These are phyloP conservation scores for Chorisops tibialis DNA, from an alignment of 2,888 invertebrate species.

Conservation along the genomic window DNA sequence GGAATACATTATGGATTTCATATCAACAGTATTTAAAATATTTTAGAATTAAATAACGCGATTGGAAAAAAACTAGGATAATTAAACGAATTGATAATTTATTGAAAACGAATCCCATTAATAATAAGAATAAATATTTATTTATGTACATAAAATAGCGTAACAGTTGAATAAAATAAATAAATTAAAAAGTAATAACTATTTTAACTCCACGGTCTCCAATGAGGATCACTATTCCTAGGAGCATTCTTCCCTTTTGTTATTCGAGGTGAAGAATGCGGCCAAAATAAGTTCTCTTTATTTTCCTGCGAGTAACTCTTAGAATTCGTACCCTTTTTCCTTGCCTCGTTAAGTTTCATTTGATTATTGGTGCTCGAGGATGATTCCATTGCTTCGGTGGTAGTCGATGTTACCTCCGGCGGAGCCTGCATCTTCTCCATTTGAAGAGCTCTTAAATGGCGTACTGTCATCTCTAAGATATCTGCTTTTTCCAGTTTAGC, in stretches of 20 bases:
- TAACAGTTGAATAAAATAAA: background rate
- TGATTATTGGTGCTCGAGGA: background rate
- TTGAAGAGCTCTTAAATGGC: slow-evolving; percentile 57
- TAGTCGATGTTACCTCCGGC: slow-evolving; percentile 28
- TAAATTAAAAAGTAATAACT: too few species aligned
- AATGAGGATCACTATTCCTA: background rate
- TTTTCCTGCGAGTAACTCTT: too few species aligned
- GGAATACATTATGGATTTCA: slow-evolving; percentile 9
- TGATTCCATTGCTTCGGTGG: background rate
- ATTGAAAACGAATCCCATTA: background rate
- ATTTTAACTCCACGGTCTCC: slow-evolving; percentile 5
- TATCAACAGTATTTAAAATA: slow-evolving; percentile 5
- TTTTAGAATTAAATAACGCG: background rate
- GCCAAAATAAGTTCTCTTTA: too few species aligned
- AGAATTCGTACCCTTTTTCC: too few species aligned
- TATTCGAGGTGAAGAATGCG: too few species aligned
- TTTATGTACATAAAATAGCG: slow-evolving; percentile 20
- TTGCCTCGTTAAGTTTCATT: background rate
- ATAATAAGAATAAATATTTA: slow-evolving; percentile 8
- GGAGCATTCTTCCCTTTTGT: too few species aligned
- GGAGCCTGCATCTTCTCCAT: slow-evolving; percentile 33
- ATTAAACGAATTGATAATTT: background rate
- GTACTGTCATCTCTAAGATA: slow-evolving; percentile 62
- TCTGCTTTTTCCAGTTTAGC: slow-evolving; percentile 65
- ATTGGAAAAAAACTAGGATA: background rate